phyloP scores from a whole-genome alignment of 2,113 vertebrate species.

The Plestiodon gilberti region DNA sequence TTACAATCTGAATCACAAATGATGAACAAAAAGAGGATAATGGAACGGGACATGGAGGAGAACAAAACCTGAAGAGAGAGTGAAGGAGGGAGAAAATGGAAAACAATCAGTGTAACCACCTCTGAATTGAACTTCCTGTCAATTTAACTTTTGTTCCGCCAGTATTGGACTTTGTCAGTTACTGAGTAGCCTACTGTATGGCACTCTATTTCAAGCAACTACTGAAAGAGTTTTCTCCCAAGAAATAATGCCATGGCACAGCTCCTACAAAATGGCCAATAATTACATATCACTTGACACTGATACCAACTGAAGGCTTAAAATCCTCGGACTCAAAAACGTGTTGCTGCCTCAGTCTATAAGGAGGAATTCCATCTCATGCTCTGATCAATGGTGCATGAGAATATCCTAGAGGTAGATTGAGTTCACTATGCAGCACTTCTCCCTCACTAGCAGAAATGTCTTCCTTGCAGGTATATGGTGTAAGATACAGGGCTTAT shows the following conservation, averaged over 20 bases:
- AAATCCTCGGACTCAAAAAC: conserved; percentile 12
- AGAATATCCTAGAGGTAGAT: conserved; percentile 8
- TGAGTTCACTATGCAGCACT: conserved; percentile 9
- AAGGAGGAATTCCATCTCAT: not conserved
- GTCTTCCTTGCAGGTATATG: not conserved
- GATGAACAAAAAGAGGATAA: not conserved
- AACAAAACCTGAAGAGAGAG: not conserved
- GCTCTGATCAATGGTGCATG: conserved; percentile 24
- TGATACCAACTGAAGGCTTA: conserved; percentile 23
- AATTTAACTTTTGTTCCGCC: conserved; percentile 30
- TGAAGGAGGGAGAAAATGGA: not conserved
- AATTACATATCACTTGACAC: conserved; percentile 63
- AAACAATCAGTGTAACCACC: not conserved
- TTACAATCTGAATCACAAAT: conserved; percentile 18
- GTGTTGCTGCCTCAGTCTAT: conserved; percentile 5
- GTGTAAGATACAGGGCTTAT: not conserved
- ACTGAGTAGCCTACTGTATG: conserved; percentile 1
- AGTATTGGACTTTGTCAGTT: not conserved
- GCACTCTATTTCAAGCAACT: conserved; percentile 25
- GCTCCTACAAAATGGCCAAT: conserved; percentile 45
- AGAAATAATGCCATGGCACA: conserved; percentile 56
- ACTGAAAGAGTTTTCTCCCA: conserved; percentile 13
- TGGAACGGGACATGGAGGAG: not conserved
- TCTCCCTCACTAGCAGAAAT: not conserved
- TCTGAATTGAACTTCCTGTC: conserved; percentile 19